These are phyloP conservation scores for Gymnothorax reevesii DNA, from an alignment of 2,797 vertebrate genomes.

Conservation along the genomic window DNA sequence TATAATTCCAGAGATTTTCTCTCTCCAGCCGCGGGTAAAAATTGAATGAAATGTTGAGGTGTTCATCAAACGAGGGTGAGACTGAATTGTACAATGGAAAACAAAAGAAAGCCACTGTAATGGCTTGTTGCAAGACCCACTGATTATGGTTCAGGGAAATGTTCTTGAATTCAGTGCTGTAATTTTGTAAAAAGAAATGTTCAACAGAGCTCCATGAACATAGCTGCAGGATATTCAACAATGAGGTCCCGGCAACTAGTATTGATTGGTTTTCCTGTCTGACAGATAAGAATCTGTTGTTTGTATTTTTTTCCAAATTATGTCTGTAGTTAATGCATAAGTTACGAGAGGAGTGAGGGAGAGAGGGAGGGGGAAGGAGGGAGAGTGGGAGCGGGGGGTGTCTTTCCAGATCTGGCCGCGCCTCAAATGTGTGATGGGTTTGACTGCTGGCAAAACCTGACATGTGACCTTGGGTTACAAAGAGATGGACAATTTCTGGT, in stretches of 20 bases:
- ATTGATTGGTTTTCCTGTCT: too few species aligned
- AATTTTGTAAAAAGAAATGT: not conserved
- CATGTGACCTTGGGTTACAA: not conserved
- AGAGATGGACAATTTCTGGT: too few species aligned
- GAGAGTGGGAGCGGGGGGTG: not conserved
- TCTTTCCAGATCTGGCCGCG: not conserved
- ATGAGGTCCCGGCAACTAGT: too few species aligned
- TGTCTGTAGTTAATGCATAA: too few species aligned
- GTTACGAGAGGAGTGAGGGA: too few species aligned
- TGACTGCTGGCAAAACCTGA: not conserved
- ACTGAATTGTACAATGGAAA: not conserved
- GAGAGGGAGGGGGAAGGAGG: too few species aligned
- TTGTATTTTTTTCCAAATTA: too few species aligned
- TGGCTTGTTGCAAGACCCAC: not conserved
- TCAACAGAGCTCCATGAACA: not conserved
- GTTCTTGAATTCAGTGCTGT: not conserved
- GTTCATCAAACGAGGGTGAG: not conserved
- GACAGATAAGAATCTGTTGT: too few species aligned
- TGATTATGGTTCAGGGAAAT: not conserved
- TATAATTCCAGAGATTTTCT: not conserved
- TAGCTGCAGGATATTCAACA: too few species aligned
- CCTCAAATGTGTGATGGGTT: not conserved
- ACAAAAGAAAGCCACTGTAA: not conserved
- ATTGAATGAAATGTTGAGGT: not conserved
- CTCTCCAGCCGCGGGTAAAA: not conserved